Evolutionary conservation across 2,888 invertebrate genomes (phyloP), one percentile per base, ranked within the genome.

Genomic region (Rutpela maculata): DNA sequence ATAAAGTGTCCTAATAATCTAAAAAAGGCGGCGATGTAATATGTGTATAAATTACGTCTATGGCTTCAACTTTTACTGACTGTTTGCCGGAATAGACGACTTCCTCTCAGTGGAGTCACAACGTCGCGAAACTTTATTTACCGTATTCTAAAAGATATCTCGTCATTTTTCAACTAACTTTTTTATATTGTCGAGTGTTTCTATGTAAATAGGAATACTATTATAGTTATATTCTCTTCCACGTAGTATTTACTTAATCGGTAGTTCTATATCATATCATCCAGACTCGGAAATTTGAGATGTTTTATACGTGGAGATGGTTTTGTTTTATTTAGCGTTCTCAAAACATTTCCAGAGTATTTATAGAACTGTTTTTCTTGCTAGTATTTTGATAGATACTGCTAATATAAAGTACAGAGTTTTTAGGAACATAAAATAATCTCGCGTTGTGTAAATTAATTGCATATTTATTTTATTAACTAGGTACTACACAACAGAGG

Each of bases 101-200:
- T 87, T 87, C 87, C 87, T 85, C 83, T 85, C 85, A 82, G 82
- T 82, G 87, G 87, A 88, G 87, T 86, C 87, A 78, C 81, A 79
- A 80, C 84, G 87, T 87, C 87, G 86, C 84, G 83, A 85, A 87
- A 87, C 86, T 87, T 88, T 88, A 87, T 88, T 86, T 86, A 85
- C 84, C 83, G 84, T 84, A 83, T 86, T 78, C 83, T 75, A 70
- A 75, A 59, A 75, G 73, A 79, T 79, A 75, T 75, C 75, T 75
- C 70, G 67, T 70, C 75, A 68, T 75, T 77, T 60, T 69, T 77
- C 67, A 67, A 57, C 72, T 57, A 75, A 73, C 75, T 78, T 77
- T 79, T 79, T 79, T 76, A 72, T 69, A 70, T 65, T 69, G 67
- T 50, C 38, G 56, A 50, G 26, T 22, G 38, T 50, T 56, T 9